phyloP scores from a whole-genome alignment of 2,113 vertebrate genomes.

The Lepidothrix coronata region DNA sequence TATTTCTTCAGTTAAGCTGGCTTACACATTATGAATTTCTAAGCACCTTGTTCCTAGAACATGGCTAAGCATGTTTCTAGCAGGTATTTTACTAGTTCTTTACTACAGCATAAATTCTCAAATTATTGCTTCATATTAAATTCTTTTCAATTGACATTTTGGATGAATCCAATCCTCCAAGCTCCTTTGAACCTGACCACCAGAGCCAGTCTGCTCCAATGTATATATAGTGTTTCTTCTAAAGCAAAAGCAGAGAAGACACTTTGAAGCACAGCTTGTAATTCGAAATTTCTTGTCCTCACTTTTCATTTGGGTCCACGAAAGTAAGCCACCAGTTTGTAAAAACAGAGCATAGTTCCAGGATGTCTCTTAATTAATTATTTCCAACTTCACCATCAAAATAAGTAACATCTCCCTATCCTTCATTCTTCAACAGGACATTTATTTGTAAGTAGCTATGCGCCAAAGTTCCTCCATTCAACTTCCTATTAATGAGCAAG shows the following conservation, averaged over 20 bases:
- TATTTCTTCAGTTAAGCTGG: not conserved
- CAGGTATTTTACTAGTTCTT: not conserved
- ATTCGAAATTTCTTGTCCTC: not conserved
- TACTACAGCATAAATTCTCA: not conserved
- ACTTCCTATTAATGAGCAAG: not conserved
- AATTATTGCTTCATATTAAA: not conserved
- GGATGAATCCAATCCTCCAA: not conserved
- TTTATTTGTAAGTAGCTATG: not conserved
- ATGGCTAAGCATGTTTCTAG: not conserved
- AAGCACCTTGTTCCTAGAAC: not conserved
- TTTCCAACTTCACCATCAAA: not conserved
- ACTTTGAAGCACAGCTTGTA: not conserved
- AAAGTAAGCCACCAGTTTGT: not conserved
- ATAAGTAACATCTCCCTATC: not conserved
- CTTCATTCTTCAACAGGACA: not conserved
- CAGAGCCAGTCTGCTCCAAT: not conserved
- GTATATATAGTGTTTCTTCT: accelerated
- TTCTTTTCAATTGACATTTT: not conserved
- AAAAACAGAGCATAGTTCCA: not conserved
- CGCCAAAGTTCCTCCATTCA: not conserved
- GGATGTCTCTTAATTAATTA: not conserved
- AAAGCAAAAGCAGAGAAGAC: not conserved
- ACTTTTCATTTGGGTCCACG: not conserved
- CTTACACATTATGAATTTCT: not conserved
- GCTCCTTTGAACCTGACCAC: not conserved